Base-by-base conservation (phyloP, 2,797 vertebrate genomes). In the Epinephelus coioides region DNA sequence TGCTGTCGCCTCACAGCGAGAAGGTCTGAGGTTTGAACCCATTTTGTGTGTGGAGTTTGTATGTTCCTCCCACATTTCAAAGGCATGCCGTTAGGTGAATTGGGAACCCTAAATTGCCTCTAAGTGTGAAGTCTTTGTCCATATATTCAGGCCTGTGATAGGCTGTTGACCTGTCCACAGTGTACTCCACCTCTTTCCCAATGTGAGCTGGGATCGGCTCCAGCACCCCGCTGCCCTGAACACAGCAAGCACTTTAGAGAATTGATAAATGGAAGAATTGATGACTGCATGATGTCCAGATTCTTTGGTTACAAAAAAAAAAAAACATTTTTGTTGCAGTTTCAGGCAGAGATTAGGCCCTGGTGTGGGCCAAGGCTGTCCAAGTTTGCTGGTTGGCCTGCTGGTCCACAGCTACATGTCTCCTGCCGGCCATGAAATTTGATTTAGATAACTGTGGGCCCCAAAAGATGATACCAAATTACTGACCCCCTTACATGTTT, bases 201-300 rank as follows among this genome's bases (percentile, higher is more conserved):
- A 14, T 59, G 17, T 57, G 47, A 55, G 53, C 40, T 17, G 30
- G 18, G 43, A 57, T 62, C 13, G 2, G 3, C 60, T 59, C 11
- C 18, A 66, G 23, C 63, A 6, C 50, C 59, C 65, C 15, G 13
- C 18, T 17, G 17, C 19, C 15, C 17, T n/a, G 5, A 50, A 69
- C 34, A 62, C 46, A 67, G 71, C 43, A 43, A 49, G 40, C 23
- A 12, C 13, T 43, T 38, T 17, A 34, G 10, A 46, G 38, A 53
- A 30, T 10, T 44, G 25, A 34, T 51, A n/a, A 53, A 69, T 44
- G 8, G 46, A 53, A 23, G 64, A 50, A 30, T 59, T 25, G 53
- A 21, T 69, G 65, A 53, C 44, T n/a, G 65, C 44, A 43, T 69
- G 50, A 73, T 61, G 54, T 44, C 21, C 6, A 30, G 15, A 59